These are phyloP conservation scores for Myanophis thanlyinensis DNA, from an alignment of 2,113 vertebrate genomes.

Conservation along the genomic window DNA sequence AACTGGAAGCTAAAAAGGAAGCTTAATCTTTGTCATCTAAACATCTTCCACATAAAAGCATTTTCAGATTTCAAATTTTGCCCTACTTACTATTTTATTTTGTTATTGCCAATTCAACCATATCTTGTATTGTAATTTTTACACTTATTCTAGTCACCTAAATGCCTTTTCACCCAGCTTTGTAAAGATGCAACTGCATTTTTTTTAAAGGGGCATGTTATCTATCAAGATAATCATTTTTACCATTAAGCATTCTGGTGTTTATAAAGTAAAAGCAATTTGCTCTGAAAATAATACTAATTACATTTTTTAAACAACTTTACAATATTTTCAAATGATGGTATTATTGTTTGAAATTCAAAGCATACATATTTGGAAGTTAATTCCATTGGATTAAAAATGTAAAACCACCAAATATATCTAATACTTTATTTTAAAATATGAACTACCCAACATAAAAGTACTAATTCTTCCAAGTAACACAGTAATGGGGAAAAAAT, in stretches of 20 bases:
- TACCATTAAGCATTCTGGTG: slow-evolving; percentile 11
- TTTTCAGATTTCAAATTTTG: not conserved
- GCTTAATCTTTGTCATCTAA: not conserved
- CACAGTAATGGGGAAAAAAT: not conserved
- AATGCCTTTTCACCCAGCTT: not conserved
- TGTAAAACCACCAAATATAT: slow-evolving; percentile 20
- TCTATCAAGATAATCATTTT: not conserved
- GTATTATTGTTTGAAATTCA: not conserved
- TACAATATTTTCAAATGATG: not conserved
- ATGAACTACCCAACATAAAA: not conserved
- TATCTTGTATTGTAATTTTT: not conserved
- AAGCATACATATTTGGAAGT: not conserved
- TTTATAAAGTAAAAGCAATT: not conserved
- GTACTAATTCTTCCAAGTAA: slow-evolving; percentile 5
- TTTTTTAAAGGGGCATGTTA: not conserved
- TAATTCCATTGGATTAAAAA: not conserved
- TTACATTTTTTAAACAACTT: not conserved
- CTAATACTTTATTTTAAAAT: not conserved
- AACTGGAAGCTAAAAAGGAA: not conserved
- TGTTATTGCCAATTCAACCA: not conserved
- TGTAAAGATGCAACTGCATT: not conserved
- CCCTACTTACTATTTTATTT: not conserved
- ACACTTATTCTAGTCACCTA: not conserved
- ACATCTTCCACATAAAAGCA: not conserved
- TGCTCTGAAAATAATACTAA: not conserved